Base-by-base conservation (phyloP, 1,140 invertebrate genomes). In the Streblospio benedicti region DNA sequence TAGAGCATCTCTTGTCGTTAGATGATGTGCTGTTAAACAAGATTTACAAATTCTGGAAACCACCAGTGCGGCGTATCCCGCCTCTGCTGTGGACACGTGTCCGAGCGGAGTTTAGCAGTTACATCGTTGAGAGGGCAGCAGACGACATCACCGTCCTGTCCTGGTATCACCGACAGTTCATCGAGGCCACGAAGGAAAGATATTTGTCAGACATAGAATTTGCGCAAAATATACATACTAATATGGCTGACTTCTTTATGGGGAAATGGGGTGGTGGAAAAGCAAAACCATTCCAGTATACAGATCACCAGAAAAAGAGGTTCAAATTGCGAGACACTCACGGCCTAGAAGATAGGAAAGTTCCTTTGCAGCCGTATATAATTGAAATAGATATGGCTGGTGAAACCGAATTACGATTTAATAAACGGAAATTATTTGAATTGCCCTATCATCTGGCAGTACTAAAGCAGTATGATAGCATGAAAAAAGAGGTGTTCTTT, bases 281-380 rank as follows among this genome's bases (percentile, higher is more conserved):
- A 51, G 90, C 93, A 0, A 97, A 98, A 69, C 93, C 84, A 0
- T 99, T 97, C 71, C 93, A 95, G 71, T 99, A 91, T 67, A 96
- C 93, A 0, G 93, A 97, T 77, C 92, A 95, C 56, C 93, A 97
- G 71, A 89, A 0, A 27, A 67, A 65, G 1, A 60, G 64, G 0
- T 43, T 72, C 2, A 66, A 69, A 52, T 53, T 30, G 1, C 28
- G 63, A 12, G 64, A 68, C 20, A 63, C 71, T 12, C 30, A 66
- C 61, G 30, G 53, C 57, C 71, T 9, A 56, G 93, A 92, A 0
- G 94, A 97, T 71, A 82, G 94, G 54, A 97, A 97, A 79, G 94
- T 98, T 4, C 93, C 94, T 0, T 82, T 91, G 0, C 94, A 97
- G 71, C 94, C 94, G 0, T 75, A 97, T n/a, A n/a, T n/a, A n/a